phyloP scores from a whole-genome alignment of 1,140 invertebrate genomes.

The Microplitis mediator region DNA sequence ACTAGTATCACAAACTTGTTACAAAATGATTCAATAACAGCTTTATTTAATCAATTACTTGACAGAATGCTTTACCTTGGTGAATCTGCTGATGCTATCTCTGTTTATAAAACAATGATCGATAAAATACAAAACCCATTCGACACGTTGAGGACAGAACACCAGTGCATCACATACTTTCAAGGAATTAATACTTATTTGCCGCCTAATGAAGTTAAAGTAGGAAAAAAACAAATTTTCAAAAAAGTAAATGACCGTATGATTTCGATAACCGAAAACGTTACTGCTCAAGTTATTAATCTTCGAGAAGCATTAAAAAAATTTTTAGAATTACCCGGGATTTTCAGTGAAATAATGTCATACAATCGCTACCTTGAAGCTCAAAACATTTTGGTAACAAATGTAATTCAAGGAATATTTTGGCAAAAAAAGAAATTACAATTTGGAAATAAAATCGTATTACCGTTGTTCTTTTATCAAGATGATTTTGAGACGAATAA shows the following conservation, averaged over 20 bases:
- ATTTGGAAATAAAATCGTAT: neutral
- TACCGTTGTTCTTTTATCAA: slow-evolving; percentile 15
- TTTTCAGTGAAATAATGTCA: neutral
- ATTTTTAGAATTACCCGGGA: neutral
- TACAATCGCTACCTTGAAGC: neutral
- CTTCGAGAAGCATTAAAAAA: neutral
- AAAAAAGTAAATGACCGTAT: neutral
- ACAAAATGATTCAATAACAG: neutral
- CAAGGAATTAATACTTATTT: neutral
- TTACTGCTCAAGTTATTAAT: neutral
- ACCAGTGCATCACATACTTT: neutral
- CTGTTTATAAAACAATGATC: neutral
- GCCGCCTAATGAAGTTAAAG: neutral
- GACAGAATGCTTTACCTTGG: neutral
- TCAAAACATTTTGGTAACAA: neutral
- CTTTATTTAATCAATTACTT: neutral
- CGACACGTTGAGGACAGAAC: neutral
- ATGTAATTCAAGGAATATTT: neutral
- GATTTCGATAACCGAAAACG: neutral
- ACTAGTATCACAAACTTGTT: neutral
- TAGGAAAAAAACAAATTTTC: neutral
- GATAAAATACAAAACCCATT: neutral
- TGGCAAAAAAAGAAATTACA: slow-evolving; percentile 10
- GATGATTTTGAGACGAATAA: slow-evolving; percentile 37
- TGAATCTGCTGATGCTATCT: neutral